Base-by-base conservation (phyloP, 2,888 invertebrate genomes). In the Pollenia angustigena region DNA sequence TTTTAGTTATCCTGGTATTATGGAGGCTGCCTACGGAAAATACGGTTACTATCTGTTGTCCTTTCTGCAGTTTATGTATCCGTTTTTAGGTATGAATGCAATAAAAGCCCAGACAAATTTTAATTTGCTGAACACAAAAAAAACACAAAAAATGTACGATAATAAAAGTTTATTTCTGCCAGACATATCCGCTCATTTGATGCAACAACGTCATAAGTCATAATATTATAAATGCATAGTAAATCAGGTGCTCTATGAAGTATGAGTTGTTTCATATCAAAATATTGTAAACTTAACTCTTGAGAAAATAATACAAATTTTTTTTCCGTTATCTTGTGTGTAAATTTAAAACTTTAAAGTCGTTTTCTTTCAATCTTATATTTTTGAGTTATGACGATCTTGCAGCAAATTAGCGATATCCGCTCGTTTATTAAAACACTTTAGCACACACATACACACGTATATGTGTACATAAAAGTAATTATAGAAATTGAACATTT, bases 1-100 rank as follows among this genome's bases (percentile, higher is more conserved):
- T 89, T 96, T 96, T 93, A 96, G 96, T 81, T 97, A 97, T 88
- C 93, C 93, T 4, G 95, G 96, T 14, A 95, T 97, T 88, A 97
- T 97, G 95, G 95, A 97, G 90, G 96, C 96, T 11, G 96, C 97
- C 42, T 97, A 97, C 91, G 97, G 97, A 60, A 94, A 95, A 91
- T 94, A 96, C 64, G 97, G 97, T 16, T 97, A 96, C 93, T 95
- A 96, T 90, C 93, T 97, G 52, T 94, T 97, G 18, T 96, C 97
- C 2, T 92, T 95, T 52, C 94, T 97, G 85, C 97, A 97, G 92
- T 97, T 97, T 91, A 94, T 96, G 90, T 97, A 97, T 93, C 97
- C 97, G 1, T 96, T 97, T 91, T 95, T 97, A 90, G 97, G 97
- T 97, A 94, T 94, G 93, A 90, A 85, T 66, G 11, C 14, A 40